These are phyloP conservation scores for Aphis gossypii DNA, from an alignment of 1,140 invertebrate genomes.

Conservation along the genomic window DNA sequence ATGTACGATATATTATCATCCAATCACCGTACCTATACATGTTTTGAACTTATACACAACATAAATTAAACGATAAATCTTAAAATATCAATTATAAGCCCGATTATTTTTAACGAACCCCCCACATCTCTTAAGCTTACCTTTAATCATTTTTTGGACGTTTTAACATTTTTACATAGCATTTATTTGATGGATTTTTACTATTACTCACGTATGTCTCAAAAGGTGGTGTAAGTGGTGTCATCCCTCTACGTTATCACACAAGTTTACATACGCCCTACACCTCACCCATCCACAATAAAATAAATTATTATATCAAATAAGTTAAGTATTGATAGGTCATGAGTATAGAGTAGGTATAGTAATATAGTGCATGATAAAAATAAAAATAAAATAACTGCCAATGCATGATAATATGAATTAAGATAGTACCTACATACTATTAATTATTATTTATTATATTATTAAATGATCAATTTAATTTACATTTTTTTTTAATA, in stretches of 20 bases:
- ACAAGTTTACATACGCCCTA: too few relatives aligned
- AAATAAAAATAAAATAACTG: background rate
- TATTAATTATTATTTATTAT: background rate
- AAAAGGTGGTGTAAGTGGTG: background rate
- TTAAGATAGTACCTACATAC: background rate
- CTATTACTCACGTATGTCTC: background rate
- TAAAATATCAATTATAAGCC: background rate
- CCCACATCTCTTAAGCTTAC: too few relatives aligned
- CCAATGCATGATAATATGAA: background rate
- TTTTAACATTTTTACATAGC: background rate
- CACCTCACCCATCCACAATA: background rate
- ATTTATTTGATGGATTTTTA: background rate
- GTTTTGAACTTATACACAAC: too few relatives aligned
- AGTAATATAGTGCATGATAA: background rate
- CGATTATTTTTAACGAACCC: background rate
- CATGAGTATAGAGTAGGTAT: background rate
- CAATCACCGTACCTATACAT: too few relatives aligned
- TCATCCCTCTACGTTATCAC: too few relatives aligned
- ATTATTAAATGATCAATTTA: too few relatives aligned
- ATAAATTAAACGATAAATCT: too few relatives aligned
- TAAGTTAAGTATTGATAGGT: background rate
- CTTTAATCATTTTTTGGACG: too few relatives aligned
- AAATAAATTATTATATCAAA: background rate
- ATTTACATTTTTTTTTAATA: too few relatives aligned
- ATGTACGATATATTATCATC: too few relatives aligned